A percentile compares a stretch with the other conserved stretches of the same genome.
Conservation (phyloP, 2,113 vertebrate species). For the Semicossyphus pulcher region DNA sequence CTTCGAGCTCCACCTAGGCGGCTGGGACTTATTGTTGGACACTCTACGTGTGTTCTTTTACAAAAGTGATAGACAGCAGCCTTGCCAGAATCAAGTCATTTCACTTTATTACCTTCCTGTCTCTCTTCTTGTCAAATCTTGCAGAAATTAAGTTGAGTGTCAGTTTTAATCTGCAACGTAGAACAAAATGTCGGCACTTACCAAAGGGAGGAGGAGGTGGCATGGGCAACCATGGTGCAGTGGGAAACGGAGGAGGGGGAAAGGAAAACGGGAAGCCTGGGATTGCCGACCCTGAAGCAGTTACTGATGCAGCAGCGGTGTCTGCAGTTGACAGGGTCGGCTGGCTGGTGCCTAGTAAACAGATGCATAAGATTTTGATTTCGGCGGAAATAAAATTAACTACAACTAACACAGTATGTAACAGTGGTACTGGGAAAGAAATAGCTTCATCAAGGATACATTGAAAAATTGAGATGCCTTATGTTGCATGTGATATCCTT, state of each 20-base stretch:
- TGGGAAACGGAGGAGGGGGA: conserved; percentile 86
- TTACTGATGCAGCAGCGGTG: conserved; percentile 36
- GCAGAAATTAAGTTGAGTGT: too few species aligned
- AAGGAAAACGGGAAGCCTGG: conserved; percentile 89
- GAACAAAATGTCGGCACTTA: conserved; percentile 63
- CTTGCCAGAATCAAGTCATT: too few species aligned
- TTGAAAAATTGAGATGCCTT: not conserved
- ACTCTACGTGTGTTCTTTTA: too few species aligned
- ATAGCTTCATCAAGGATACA: too few species aligned
- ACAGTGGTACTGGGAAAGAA: too few species aligned
- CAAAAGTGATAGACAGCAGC: too few species aligned
- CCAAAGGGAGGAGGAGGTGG: conserved; percentile 91
- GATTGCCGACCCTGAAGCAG: conserved; percentile 69
- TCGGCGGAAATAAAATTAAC: not conserved
- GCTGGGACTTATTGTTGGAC: too few species aligned
- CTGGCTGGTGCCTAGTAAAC: conserved; percentile 75
- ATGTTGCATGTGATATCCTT: conserved; percentile 7
- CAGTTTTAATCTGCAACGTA: not conserved
- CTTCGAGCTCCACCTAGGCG: too few species aligned
- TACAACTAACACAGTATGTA: not conserved
- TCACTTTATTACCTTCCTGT: not conserved
- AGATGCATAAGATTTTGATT: too few species aligned
- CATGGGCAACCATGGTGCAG: conserved; percentile 90
- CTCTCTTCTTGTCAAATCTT: too few species aligned
- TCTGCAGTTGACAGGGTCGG: conserved; percentile 67